Evolutionary conservation across 2,888 invertebrate genomes (phyloP), one percentile per base, ranked within the genome.

Genomic region (Andrena bicolor): DNA sequence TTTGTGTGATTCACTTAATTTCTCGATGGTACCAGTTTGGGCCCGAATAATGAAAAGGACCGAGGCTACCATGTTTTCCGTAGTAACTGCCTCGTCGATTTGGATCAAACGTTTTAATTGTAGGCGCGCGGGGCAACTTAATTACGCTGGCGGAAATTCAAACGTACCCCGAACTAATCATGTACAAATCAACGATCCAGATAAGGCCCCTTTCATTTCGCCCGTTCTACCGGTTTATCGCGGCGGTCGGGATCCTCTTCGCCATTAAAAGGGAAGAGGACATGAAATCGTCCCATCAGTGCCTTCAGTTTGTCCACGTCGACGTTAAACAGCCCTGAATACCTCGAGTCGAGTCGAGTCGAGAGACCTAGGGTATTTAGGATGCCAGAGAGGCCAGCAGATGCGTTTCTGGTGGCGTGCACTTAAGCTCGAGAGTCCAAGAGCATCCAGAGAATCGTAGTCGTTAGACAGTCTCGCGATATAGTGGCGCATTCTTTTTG

Each of bases 381-480:
- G 48, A 32, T 28, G 41, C 8, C 32, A 16, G 32, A 35, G 35
- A 48, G 58, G 51, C 41, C 41, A 35, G 49, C 35, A 28, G 49
- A 68, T 30, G 68, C 61, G 61, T 26, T 63, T 68, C 53, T 48
- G 68, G 48, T 56, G 49, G 68, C 65, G 64, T 65, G 56, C 63
- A 51, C 74, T 82, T 75, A 82, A 83, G 65, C 49, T 32, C 53
- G 32, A 74, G 61, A 74, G 66, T 63, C 61, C 70, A 32, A 41
- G 32, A n/a, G 48, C 53, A 64, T 32, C 49, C 49, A 60, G 30
- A 65, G 58, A 76, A 75, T 72, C 74, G 53, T 48, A 72, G 71
- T 84, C 77, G 70, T 78, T 84, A 75, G 68, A 77, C 76, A 60
- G 71, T 49, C 51, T 28, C 60, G 63, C 58, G 66, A 69, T 41